Evolutionary conservation across 2,797 vertebrate genomes (phyloP).

Genomic region (Crenuchus spilurus): DNA sequence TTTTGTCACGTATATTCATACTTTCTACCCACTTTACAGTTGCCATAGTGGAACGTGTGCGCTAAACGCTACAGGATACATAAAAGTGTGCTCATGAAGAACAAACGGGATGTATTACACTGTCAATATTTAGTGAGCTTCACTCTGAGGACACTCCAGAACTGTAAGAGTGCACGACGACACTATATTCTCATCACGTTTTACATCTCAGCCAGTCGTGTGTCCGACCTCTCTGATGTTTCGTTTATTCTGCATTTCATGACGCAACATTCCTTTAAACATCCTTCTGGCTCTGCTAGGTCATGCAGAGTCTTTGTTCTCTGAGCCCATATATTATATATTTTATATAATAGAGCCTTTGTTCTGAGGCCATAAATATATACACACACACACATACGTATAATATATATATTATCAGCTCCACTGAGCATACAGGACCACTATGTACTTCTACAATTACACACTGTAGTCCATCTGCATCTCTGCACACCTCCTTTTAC

Average conservation of each 20-base stretch:
- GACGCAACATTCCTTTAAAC: slow-evolving; percentile 15
- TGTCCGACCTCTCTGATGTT: slow-evolving; percentile 15
- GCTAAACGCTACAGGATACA: not conserved
- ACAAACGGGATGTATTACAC: not conserved
- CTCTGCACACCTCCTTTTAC: too few relatives aligned
- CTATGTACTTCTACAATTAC: too few relatives aligned
- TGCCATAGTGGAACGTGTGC: not conserved
- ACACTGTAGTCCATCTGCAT: too few relatives aligned
- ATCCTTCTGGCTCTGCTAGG: slow-evolving; percentile 9
- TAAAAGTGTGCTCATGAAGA: not conserved
- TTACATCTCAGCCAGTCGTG: slow-evolving; percentile 9
- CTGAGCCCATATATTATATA: too few relatives aligned
- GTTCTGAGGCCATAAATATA: too few relatives aligned
- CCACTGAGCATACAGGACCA: too few relatives aligned
- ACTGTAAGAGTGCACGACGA: not conserved
- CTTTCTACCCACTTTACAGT: slow-evolving; percentile 1
- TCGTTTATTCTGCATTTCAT: slow-evolving; percentile 20
- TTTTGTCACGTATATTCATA: not conserved
- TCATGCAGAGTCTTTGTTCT: not conserved
- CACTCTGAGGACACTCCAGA: not conserved
- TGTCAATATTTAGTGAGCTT: not conserved
- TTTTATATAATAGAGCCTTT: too few relatives aligned
- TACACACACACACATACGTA: not conserved
- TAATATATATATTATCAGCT: too few relatives aligned
- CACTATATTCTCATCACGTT: slow-evolving; percentile 10